Percentiles rank a stretch among this genome's conserved stretches.
Conservation (phyloP, 2,888 invertebrate genomes). For the Helicoverpa assulta region DNA sequence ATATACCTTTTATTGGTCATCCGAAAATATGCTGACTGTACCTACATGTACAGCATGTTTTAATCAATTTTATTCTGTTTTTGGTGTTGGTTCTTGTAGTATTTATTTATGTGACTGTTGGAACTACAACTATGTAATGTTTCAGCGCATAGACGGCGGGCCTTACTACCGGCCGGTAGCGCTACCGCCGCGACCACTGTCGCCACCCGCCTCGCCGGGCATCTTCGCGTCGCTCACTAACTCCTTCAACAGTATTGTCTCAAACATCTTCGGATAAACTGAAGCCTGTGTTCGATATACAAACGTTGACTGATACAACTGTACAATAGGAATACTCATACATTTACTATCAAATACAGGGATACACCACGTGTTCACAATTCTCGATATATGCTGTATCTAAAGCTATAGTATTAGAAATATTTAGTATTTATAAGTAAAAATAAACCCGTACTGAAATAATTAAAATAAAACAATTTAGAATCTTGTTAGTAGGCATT, state of each 20-base stretch:
- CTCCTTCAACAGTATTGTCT: conserved; percentile 94
- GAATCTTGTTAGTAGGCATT: not conserved
- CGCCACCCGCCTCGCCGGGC: conserved; percentile 88
- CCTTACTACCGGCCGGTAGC: conserved; percentile 92
- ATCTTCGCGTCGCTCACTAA: conserved; percentile 94
- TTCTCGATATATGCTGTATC: not conserved
- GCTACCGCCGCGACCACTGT: conserved; percentile 83
- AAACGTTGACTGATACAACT: not conserved
- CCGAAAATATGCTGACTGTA: no score
- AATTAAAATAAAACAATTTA: not conserved
- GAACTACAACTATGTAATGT: conserved; percentile 19
- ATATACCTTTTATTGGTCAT: not conserved
- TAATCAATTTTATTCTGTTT: no score
- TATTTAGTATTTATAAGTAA: not conserved
- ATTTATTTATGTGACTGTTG: not conserved
- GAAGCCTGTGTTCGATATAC: not conserved
- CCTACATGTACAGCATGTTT: no score
- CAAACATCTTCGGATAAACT: conserved; percentile 93
- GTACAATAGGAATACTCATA: conserved; percentile 15
- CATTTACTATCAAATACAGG: not conserved
- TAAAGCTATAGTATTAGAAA: not conserved
- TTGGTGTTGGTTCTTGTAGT: not conserved
- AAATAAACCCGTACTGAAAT: not conserved
- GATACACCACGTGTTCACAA: conserved; percentile 11
- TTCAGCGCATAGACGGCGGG: conserved; percentile 92